Evolutionary conservation across 2,888 invertebrate species (phyloP), one percentile per base, ranked within the genome.

Genomic region (Drosophila algonquin): DNA sequence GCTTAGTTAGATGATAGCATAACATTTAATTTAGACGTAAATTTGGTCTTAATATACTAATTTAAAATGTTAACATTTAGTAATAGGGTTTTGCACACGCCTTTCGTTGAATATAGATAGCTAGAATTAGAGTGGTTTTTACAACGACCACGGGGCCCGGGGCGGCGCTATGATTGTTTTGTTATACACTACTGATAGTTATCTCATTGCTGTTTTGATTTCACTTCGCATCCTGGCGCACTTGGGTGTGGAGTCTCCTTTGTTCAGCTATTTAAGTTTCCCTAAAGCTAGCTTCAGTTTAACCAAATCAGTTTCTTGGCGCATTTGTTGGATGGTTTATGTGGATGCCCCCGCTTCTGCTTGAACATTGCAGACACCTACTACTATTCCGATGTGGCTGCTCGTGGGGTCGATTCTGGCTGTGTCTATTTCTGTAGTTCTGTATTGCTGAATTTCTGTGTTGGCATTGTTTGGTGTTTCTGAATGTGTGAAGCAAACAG

Each of bases 21-120:
- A 81, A 85, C 80, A 74, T 81, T 86, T 75, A 88, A 83, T 85
- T 83, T 87, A 69, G 72, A 82, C 80, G 52, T 69, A 73, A 74
- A 75, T 77, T 87, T 61, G 72, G 64, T 53, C 53, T 86, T 88
- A 79, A 80, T 65, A 76, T 68, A 63, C 73, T 88, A 86, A 69
- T 80, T 79, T 88, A 83, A 83, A 85, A 87, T 85, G 74, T 77
- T 83, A 87, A 83, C 85, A 77, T 82, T 77, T 80, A 76, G 72
- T 74, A 77, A 78, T 77, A 75, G 68, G 55, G 53, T 63, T 72
- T 76, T 55, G 72, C 64, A 63, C 64, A 57, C 56, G 73, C 71
- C 73, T 58, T 63, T 47, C 53, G 70, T 52, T 70, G 65, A 58
- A 56, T 74, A 61, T 21, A 51, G 52, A 59, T 72, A 72, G 73